Evolutionary conservation across 1,140 invertebrate species (phyloP).

Genomic region (Choristoneura fumiferana): DNA sequence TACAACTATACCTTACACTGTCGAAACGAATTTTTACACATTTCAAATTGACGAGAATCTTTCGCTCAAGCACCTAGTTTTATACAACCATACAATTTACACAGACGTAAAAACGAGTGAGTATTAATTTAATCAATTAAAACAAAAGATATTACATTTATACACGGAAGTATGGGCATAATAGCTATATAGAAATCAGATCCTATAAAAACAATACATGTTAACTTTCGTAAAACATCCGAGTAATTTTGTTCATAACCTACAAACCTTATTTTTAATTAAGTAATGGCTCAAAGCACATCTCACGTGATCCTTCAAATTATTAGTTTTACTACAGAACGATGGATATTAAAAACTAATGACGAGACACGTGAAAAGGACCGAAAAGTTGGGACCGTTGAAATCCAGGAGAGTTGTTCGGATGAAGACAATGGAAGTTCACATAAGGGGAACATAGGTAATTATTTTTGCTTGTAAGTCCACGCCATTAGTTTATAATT

Average conservation of each 20-base stretch:
- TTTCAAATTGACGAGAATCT: constrained; percentile 69
- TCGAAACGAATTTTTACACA: constrained; percentile 51
- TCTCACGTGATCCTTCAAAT: background rate
- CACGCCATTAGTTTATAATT: constrained; percentile 31
- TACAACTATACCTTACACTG: constrained; percentile 45
- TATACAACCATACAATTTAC: constrained; percentile 68
- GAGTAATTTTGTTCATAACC: no score
- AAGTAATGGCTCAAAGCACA: constrained; percentile 3
- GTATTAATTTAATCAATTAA: background rate
- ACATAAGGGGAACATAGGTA: no score
- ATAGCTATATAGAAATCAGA: no score
- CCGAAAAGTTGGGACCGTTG: background rate
- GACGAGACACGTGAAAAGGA: background rate
- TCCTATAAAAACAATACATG: no score
- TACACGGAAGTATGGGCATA: no score
- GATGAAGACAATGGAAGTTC: no score
- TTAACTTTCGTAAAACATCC: no score
- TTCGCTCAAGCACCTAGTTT: constrained; percentile 72
- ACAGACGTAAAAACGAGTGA: constrained; percentile 17
- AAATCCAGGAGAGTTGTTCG: no score
- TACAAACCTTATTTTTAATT: no score
- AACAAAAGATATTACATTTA: no score
- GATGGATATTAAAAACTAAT: constrained; percentile 23
- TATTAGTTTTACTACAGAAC: constrained; percentile 17
- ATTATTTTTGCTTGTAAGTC: no score